Base-by-base conservation (phyloP, 2,888 invertebrate species). In the Balanococcus diminutus region DNA sequence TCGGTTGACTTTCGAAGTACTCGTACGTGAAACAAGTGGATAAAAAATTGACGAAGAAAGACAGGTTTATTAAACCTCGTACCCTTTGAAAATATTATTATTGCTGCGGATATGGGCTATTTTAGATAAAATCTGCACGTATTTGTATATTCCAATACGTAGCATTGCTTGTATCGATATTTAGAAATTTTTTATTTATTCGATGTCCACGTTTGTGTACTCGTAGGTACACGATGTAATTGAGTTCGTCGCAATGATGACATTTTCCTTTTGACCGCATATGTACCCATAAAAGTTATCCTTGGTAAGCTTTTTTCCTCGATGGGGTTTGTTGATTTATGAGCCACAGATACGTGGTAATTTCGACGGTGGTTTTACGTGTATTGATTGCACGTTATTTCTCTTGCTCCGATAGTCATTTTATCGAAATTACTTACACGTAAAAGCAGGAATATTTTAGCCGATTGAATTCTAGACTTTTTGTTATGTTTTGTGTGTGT, bases 211-310 rank as follows among this genome's bases (percentile, higher is more conserved):
- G 3, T 51, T 51, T 51, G 46, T 46, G 14, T 11, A 16, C 5
- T 9, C 14, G 14, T 14, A 14, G 14, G 8, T 16, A 46, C 36
- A 36, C 8, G 51, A 67, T 67, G 28, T 14, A 67, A 67, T 67
- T 67, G 25, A 67, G 14, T 67, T 67, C 9, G 61, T 67, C 25
- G 61, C 28, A 67, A 11, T 11, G 61, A 67, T 67, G 61, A 67
- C 61, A 67, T 67, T 67, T 67, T 67, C 61, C n/a, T 28, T 67
- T 67, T 28, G 61, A 51, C 51, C 51, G 61, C 11, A 67, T 67
- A 11, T 4, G 28, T n/a, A 36, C 8, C 19, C 19, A 51, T 51
- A 51, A 51, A 51, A 51, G 51, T 19, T 51, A 51, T 19, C 51
- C 51, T 51, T n/a, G 3, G 42, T 42, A 16, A 36, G 3, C 5